These are phyloP conservation scores for Cepaea nemoralis DNA, from an alignment of 1,140 invertebrate species.

Conservation along the genomic window DNA sequence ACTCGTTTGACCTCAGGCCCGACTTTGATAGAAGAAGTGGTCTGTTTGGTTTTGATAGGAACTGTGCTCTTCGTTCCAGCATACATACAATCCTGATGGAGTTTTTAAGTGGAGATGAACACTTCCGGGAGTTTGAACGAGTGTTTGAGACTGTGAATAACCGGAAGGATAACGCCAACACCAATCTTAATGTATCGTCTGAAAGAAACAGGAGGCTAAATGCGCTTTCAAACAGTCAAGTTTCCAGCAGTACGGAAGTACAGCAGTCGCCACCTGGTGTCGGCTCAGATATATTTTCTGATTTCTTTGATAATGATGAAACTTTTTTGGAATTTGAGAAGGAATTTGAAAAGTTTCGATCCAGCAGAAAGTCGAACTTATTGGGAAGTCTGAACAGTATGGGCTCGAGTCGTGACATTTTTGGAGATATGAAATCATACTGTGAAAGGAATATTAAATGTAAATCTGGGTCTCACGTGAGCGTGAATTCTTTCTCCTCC, in stretches of 20 bases:
- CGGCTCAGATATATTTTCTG: constrained; percentile 59
- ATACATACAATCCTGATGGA: constrained; percentile 58
- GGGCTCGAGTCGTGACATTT: constrained; percentile 61
- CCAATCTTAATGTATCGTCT: constrained; percentile 40
- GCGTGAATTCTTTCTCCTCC: constrained; percentile 11
- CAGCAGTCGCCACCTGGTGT: not conserved
- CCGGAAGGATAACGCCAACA: constrained; percentile 50
- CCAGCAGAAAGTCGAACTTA: constrained; percentile 54
- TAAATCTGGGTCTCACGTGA: not conserved
- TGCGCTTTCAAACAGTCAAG: not conserved
- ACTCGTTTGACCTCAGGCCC: constrained; percentile 2
- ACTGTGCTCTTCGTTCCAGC: constrained; percentile 15
- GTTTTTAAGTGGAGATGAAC: constrained; percentile 65
- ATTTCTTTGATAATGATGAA: constrained; percentile 68
- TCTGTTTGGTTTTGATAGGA: constrained; percentile 14
- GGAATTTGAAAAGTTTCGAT: constrained; percentile 63
- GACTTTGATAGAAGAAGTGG: constrained; percentile 32
- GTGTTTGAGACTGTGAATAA: constrained; percentile 67
- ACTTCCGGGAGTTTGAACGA: constrained; percentile 67
- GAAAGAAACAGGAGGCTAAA: not conserved
- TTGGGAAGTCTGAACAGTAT: constrained; percentile 51
- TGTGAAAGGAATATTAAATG: constrained; percentile 57
- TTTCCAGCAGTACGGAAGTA: not conserved
- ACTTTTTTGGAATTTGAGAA: constrained; percentile 66
- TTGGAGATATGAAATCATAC: constrained; percentile 63